A percentile compares a stretch with the other conserved stretches of the same genome.
Evolutionary conservation across 2,888 invertebrate species (phyloP).

Genomic region (Drosophila dives): DNA sequence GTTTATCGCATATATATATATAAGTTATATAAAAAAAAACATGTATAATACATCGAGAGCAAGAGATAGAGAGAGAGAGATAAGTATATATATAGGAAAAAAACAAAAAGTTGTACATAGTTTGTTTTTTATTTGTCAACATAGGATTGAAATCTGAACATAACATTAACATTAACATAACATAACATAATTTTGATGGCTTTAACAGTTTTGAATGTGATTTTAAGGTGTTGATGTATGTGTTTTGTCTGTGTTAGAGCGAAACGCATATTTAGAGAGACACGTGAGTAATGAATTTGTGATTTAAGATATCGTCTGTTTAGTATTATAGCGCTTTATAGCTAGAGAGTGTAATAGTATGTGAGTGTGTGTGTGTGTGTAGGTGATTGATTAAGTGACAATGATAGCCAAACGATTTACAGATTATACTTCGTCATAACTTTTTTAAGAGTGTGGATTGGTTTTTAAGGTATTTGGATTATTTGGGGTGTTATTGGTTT

Average conservation of each 20-base stretch:
- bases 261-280: conserved; percentile 38
- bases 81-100: conserved; percentile 24
- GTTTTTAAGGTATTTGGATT: conserved; percentile 20
- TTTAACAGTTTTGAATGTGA: conserved; percentile 60
- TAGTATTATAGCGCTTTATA: conserved; percentile 32
- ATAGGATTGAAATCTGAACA: conserved; percentile 58
- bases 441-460: conserved; percentile 30
- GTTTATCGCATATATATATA: conserved; percentile 27
- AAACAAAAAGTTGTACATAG: conserved; percentile 68
- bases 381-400: conserved; percentile 12
- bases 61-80: conserved; percentile 37
- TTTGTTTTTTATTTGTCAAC: conserved; percentile 51
- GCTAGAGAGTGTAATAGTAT: conserved; percentile 15
- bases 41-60: conserved; percentile 65
- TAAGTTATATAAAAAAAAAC: conserved; percentile 44
- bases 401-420: conserved; percentile 43
- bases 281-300: conserved; percentile 55
- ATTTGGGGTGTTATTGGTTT: conserved; percentile 15
- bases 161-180: conserved; percentile 69
- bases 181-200: conserved; percentile 71
- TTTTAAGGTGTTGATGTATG: conserved; percentile 24
- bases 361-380: background rate
- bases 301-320: conserved; percentile 37
- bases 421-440: conserved; percentile 49
- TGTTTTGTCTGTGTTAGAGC: conserved; percentile 36